phyloP scores from a whole-genome alignment of 23 tunicate genomes.

The Oikopleura albicans region DNA sequence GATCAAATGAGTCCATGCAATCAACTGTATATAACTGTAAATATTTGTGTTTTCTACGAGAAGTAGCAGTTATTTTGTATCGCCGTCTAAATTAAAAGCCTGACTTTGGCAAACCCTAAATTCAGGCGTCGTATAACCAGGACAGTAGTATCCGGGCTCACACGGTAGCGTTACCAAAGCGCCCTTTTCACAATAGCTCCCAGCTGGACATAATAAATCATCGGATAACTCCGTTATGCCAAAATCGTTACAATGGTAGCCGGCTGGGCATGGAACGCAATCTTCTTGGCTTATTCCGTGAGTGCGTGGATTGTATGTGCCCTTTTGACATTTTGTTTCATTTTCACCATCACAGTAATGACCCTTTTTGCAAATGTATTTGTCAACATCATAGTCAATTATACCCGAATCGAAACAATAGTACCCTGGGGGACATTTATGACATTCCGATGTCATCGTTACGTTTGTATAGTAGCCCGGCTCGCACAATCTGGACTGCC shows the following conservation, averaged over 20 bases:
- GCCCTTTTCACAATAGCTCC: background rate
- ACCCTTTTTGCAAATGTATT: background rate
- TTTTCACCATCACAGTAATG: background rate
- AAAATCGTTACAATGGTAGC: constrained; percentile 35
- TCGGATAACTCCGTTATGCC: constrained; percentile 30
- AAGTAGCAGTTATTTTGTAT: too few species aligned
- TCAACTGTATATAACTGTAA: too few species aligned
- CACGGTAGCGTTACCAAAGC: too few species aligned
- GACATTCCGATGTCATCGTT: constrained; percentile 19
- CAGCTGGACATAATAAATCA: constrained; percentile 3
- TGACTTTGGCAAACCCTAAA: too few species aligned
- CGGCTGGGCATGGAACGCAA: constrained; percentile 41
- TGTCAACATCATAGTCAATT: background rate
- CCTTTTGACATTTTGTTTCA: background rate
- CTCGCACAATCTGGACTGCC: constrained; percentile 26
- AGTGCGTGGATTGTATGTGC: background rate
- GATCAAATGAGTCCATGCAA: too few species aligned
- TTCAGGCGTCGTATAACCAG: too few species aligned
- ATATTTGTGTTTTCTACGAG: too few species aligned
- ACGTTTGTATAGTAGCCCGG: constrained; percentile 33
- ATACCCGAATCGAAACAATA: constrained; percentile 23
- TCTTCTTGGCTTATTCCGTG: constrained; percentile 18
- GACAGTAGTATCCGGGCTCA: too few species aligned
- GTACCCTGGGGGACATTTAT: constrained; percentile 62
- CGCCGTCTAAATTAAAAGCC: too few species aligned